Evolutionary conservation across 1,140 invertebrate genomes (phyloP), one percentile per base, ranked within the genome.

Genomic region (Drosophila orosa): DNA sequence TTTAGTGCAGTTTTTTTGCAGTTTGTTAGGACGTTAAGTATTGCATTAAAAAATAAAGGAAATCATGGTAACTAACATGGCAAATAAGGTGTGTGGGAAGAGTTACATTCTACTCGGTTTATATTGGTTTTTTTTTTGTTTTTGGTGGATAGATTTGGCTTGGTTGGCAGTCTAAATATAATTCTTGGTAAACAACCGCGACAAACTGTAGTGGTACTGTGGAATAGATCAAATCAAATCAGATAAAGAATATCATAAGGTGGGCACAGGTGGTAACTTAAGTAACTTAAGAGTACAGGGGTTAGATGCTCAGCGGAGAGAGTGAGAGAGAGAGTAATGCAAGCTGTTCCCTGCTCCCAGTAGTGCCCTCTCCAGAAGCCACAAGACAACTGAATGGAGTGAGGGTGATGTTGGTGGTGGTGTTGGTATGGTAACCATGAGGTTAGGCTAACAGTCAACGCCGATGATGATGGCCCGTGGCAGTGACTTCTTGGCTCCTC

Each of bases 131-230:
- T 27, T 47, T 47, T 25, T 48, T 29, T 12, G 33, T 42, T 61
- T 56, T 61, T 67, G 42, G 48, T 78, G 78, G 82, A 54, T 35
- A 54, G 50, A 35, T 68, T 84, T 74, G 85, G 50, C 69, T 62
- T 77, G 71, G 61, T 61, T 72, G 61, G 73, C 71, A 72, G 75
- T 82, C 72, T 86, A 87, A 79, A 76, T 55, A 81, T 80, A 77
- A 71, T 72, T 81, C 77, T 89, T 90, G 78, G 83, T 67, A 90
- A 85, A 90, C 74, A 90, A 84, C 74, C 67, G 83, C 77, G 83
- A 91, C 74, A 91, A 74, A 90, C 83, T 86, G 80, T 84, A 81
- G 76, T 89, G 79, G 79, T 90, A 91, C 90, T 91, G 90, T 67
- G 79, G 85, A 90, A 85, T 90, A 77, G 68, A 80, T 78, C 59